Conservation (phyloP, 2,797 vertebrate species). For the Smutsia gigantea region DNA sequence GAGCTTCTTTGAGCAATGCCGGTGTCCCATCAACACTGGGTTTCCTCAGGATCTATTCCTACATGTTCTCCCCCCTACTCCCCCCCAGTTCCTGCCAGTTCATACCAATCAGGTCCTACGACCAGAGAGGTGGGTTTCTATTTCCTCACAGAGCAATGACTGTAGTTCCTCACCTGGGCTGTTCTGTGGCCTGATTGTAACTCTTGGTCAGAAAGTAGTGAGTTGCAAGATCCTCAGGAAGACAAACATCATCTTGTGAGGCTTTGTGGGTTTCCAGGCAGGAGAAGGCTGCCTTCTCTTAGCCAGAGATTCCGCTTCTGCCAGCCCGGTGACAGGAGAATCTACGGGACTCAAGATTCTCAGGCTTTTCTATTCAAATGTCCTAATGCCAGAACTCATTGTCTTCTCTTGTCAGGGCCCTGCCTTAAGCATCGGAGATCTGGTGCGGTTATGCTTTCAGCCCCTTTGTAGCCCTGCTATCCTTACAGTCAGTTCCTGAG, state of each 20-base stretch:
- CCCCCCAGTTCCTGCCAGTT: not conserved
- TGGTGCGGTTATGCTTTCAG: not conserved
- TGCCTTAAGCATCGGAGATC: not conserved
- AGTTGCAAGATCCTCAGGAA: not conserved
- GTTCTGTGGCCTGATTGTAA: not conserved
- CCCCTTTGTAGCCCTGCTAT: not conserved
- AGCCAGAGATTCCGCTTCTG: not conserved
- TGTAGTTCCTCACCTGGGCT: not conserved
- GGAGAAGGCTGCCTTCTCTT: not conserved
- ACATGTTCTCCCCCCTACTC: no score
- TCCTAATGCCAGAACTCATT: not conserved
- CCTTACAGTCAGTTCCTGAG: not conserved
- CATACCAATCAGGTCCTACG: not conserved
- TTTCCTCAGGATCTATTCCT: not conserved
- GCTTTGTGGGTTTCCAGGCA: not conserved
- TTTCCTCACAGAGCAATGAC: not conserved
- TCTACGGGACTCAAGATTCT: not conserved
- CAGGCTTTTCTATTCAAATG: not conserved
- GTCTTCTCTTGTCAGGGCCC: not conserved
- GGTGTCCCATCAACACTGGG: not conserved
- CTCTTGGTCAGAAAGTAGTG: not conserved
- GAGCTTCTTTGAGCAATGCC: not conserved
- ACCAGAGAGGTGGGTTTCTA: no score
- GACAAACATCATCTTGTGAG: not conserved
- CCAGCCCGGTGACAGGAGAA: not conserved